phyloP scores from a whole-genome alignment of 2,797 vertebrate species.

The Melanotaenia trifasciata region DNA sequence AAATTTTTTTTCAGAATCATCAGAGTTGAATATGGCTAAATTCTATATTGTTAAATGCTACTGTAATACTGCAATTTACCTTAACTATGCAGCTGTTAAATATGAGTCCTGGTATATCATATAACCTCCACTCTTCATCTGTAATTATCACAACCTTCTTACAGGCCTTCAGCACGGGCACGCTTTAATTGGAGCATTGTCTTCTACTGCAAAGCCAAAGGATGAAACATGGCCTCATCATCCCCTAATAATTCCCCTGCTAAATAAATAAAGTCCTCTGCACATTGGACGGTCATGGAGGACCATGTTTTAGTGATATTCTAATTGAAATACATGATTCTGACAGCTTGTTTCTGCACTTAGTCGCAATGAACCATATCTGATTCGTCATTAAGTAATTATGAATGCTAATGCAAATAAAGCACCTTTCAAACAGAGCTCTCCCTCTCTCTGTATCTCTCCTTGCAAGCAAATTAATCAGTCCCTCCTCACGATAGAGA shows the following conservation, averaged over 20 bases:
- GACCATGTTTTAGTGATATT: slow-evolving; percentile 88
- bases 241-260: slow-evolving; percentile 83
- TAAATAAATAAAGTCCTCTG: slow-evolving; percentile 91
- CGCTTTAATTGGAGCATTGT: slow-evolving; percentile 64
- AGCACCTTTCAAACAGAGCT: slow-evolving; percentile 89
- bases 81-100: not conserved
- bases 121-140: slow-evolving; percentile 19
- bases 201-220: slow-evolving; percentile 26
- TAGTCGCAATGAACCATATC: slow-evolving; percentile 95
- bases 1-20: not conserved
- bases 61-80: not conserved
- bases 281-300: slow-evolving; percentile 87
- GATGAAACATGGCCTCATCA: slow-evolving; percentile 47
- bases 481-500: slow-evolving; percentile 73
- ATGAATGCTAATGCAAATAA: slow-evolving; percentile 98
- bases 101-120: not conserved
- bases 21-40: too few species aligned
- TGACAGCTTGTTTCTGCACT: slow-evolving; percentile 92
- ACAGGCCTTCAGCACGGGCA: slow-evolving; percentile 25
- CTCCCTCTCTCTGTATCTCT: slow-evolving; percentile 60
- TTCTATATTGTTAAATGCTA: not conserved
- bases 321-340: slow-evolving; percentile 94
- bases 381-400: slow-evolving; percentile 99
- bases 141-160: slow-evolving; percentile 39
- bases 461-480: slow-evolving; percentile 87